phyloP scores from a whole-genome alignment of 1,140 invertebrate species.

The Brachionus paranguensis region DNA sequence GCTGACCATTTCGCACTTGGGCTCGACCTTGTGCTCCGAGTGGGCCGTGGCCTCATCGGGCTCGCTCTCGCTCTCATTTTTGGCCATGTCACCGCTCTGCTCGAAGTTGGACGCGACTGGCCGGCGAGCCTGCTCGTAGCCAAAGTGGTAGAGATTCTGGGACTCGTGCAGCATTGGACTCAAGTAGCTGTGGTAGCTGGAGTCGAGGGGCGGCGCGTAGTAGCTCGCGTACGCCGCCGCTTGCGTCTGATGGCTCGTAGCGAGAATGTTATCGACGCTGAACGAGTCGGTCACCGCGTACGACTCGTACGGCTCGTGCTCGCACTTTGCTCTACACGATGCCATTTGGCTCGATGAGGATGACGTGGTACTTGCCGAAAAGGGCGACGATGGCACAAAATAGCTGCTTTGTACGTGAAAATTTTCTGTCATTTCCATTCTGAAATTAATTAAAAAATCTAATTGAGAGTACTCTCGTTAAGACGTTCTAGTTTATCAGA shows the following conservation, averaged over 20 bases:
- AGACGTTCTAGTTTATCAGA: not conserved
- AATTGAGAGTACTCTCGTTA: not conserved
- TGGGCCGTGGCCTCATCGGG: not conserved
- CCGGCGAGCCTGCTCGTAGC: not conserved
- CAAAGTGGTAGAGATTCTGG: not conserved
- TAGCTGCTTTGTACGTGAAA: not conserved
- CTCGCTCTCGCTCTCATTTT: not conserved
- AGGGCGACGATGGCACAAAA: not conserved
- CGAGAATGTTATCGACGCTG: not conserved
- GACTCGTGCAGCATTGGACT: not conserved
- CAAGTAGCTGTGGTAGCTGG: not conserved
- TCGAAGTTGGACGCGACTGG: not conserved
- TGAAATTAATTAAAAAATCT: not conserved
- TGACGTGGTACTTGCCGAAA: not conserved
- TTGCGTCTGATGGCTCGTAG: not conserved
- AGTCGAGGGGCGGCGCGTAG: not conserved
- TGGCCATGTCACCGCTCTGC: not conserved
- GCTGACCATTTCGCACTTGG: not conserved
- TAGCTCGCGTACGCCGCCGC: not conserved
- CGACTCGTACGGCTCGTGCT: not conserved
- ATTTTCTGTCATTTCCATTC: not conserved
- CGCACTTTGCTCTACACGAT: not conserved
- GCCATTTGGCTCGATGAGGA: not conserved
- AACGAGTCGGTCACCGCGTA: not conserved
- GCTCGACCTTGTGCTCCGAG: not conserved